These are phyloP conservation scores for Ceyx margarethae DNA, from an alignment of 2,113 vertebrate genomes.

Conservation along the genomic window DNA sequence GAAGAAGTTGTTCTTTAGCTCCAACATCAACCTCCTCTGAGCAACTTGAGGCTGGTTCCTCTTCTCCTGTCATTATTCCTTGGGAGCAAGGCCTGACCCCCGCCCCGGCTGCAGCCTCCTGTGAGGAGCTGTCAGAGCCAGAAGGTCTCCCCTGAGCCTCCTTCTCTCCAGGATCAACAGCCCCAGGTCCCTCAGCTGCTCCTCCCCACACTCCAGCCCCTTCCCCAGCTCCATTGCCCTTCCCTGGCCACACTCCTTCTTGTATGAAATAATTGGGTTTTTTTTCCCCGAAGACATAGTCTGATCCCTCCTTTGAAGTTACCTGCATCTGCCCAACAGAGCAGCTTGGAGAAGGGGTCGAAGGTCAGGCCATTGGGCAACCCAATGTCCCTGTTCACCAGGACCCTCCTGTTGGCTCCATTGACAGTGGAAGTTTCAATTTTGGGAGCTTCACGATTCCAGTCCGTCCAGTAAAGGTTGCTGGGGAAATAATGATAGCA, in stretches of 20 bases:
- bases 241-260: neutral
- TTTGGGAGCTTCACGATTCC: constrained; percentile 97
- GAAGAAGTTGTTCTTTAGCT: neutral
- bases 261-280: neutral
- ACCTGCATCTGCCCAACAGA: constrained; percentile 99
- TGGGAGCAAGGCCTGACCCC: neutral
- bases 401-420: constrained; percentile 85
- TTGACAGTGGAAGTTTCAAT: constrained; percentile 88
- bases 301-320: neutral
- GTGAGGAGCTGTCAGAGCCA: neutral
- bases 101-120: neutral
- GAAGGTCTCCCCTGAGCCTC: neutral
- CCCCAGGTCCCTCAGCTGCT: neutral
- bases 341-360: constrained; percentile 80
- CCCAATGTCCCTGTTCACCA: constrained; percentile 89
- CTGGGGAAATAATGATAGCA: constrained; percentile 58
- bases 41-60: neutral
- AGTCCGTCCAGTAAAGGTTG: constrained; percentile 96
- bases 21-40: neutral
- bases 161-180: neutral
- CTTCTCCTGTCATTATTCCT: neutral
- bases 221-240: neutral
- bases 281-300: fast-evolving
- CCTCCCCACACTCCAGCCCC: neutral
- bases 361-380: constrained; percentile 91